Evolutionary conservation across 2,888 invertebrate species (phyloP).

Genomic region (Tetanocera ferruginea): DNA sequence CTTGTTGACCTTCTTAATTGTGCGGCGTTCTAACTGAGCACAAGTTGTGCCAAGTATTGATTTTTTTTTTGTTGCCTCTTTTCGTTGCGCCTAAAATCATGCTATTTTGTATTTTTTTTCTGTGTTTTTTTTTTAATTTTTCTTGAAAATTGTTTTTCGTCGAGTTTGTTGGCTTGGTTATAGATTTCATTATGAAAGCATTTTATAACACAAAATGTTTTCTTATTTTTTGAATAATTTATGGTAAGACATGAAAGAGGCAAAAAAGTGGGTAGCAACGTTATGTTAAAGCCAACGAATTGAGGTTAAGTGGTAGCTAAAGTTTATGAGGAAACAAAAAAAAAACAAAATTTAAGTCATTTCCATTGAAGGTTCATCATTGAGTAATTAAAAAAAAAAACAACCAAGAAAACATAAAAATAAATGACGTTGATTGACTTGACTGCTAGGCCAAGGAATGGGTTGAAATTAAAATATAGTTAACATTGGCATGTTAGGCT

Average conservation of each 20-base stretch:
- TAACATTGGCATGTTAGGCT: no score
- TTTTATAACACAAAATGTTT: slow-evolving; percentile 5
- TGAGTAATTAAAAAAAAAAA: no score
- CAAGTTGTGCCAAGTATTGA: slow-evolving; percentile 7
- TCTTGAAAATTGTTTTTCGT: no score
- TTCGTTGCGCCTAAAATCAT: not conserved
- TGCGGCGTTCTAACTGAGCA: not conserved
- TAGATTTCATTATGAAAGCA: not conserved
- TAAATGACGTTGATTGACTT: no score
- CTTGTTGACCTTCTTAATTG: not conserved
- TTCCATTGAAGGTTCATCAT: no score
- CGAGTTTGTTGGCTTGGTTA: not conserved
- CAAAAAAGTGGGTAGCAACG: no score
- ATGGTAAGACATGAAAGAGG: not conserved
- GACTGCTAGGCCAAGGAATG: no score
- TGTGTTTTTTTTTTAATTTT: no score
- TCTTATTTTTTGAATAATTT: not conserved
- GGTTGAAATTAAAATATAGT: no score
- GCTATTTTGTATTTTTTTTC: not conserved
- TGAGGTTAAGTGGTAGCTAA: not conserved
- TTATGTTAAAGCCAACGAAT: not conserved
- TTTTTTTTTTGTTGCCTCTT: not conserved
- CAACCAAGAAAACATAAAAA: no score
- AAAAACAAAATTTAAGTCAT: no score
- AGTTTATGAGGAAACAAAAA: no score